Evolutionary conservation across 2,113 vertebrate genomes (phyloP), one percentile per base, ranked within the genome.

Genomic region (Anser cygnoides): DNA sequence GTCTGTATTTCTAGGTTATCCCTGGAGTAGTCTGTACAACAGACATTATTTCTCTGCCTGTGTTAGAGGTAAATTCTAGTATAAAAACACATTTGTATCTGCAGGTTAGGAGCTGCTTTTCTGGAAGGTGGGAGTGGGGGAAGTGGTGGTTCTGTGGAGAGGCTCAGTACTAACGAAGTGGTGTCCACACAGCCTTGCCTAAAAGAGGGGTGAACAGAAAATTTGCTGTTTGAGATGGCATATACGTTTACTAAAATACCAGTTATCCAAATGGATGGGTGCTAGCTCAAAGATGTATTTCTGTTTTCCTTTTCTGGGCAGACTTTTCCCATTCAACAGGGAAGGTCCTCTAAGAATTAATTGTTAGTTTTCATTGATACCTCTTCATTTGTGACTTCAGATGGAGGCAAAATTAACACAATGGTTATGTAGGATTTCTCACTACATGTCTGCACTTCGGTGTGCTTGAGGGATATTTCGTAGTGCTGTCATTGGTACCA

Each of bases 11-110:
- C 5, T 62, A 98, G 97, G 92, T 98, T 84, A 97, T 99, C 72
- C 98, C 99, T 91, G 98, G 99, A 88, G 98, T 99, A 68, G 96
- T 87, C 41, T 99, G 98, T 86, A 95, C 97, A 93, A 98, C 98
- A 7, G 98, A 99, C 73, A 98, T 98, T 46, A 98, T 98, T 61
- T 91, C 97, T 15, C 95, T 99, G 81, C 97, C 98, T 43, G 88
- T 98, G 18, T 97, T 99, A 96, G 98, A 98, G 97, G 98, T 98
- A 87, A 97, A 96, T 86, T 54, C 8, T 20, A 52, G 5, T 81
- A 37, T 49, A 63, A 61, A 84, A 66, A 13, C 26, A 17, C 20
- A n/a, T 43, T 66, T 33, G 6, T 72, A 63, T 70, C 70, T 57
- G 44, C 7, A 37, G 18, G 43, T 44, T 22, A n/a, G 10, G 44